Evolutionary conservation across 2,113 vertebrate species (phyloP).

Genomic region (Sciurus niger): DNA sequence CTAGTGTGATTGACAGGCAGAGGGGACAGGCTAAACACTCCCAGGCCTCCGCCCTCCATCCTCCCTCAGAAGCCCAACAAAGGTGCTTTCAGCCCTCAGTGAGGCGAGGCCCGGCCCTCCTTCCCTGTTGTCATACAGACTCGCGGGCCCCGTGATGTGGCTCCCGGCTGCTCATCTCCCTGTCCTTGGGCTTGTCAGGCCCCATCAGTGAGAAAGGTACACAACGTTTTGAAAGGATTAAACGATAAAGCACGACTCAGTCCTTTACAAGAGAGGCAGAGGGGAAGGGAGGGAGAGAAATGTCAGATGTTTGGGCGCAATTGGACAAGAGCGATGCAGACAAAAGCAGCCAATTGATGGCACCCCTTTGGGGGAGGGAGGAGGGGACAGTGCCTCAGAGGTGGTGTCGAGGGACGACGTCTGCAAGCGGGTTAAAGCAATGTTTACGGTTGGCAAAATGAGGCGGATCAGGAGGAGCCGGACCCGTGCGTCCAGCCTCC

Average conservation of each 20-base stretch:
- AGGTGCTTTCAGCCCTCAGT: conserved; percentile 86
- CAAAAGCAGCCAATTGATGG: conserved; percentile 53
- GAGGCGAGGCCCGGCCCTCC: conserved; percentile 85
- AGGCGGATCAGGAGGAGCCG: neutral
- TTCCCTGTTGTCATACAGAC: conserved; percentile 90
- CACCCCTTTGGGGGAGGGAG: neutral
- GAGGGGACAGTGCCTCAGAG: neutral
- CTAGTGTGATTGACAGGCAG: conserved; percentile 66
- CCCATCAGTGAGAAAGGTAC: conserved; percentile 88
- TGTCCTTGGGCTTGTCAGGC: conserved; percentile 88
- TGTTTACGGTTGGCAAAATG: neutral
- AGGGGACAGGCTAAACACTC: conserved; percentile 37
- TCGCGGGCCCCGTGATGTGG: conserved; percentile 86
- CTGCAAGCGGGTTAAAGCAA: conserved; percentile 33
- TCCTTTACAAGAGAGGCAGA: conserved; percentile 78
- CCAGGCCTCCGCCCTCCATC: conserved; percentile 60
- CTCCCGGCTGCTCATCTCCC: conserved; percentile 88
- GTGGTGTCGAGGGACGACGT: neutral
- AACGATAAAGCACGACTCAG: conserved; percentile 88
- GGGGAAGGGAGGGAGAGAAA: conserved; percentile 63
- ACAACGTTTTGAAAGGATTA: conserved; percentile 90
- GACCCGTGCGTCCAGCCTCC: neutral
- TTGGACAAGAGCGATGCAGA: conserved; percentile 2
- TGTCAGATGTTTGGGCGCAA: conserved; percentile 84
- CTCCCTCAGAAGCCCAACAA: conserved; percentile 73